Evolutionary conservation across 2,113 vertebrate species (phyloP).

Genomic region (Pandion haliaetus): DNA sequence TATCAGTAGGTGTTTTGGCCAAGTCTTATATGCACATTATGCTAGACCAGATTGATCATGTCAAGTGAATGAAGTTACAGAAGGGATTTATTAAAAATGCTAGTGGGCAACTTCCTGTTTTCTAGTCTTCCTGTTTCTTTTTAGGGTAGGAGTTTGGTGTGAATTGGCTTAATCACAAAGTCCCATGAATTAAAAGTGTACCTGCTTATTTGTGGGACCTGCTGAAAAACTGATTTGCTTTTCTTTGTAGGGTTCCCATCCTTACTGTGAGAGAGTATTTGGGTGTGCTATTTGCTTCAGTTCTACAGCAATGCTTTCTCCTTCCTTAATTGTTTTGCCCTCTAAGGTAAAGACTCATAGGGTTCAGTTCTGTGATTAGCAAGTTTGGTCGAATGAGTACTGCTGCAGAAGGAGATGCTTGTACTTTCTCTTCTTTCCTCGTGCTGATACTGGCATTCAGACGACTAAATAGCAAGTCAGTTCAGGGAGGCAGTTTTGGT

Average conservation of each 20-base stretch:
- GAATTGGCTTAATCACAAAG: neutral
- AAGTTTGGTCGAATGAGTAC: neutral
- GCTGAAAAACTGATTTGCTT: neutral
- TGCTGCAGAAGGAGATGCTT: neutral
- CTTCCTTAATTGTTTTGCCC: neutral
- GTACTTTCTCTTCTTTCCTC: neutral
- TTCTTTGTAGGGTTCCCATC: neutral
- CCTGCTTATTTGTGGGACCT: neutral
- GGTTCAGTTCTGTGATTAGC: neutral
- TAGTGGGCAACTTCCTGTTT: neutral
- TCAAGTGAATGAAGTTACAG: neutral
- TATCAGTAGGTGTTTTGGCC: neutral
- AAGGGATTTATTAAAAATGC: neutral
- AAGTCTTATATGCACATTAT: neutral
- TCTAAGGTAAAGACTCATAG: neutral
- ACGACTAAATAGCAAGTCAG: rapidly evolving
- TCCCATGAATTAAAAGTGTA: neutral
- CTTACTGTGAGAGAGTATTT: neutral
- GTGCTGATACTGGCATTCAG: neutral
- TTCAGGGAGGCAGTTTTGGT: neutral
- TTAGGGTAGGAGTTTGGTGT: neutral
- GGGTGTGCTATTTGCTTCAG: neutral
- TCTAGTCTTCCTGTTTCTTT: neutral
- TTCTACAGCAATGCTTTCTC: neutral
- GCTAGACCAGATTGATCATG: neutral